Evolutionary conservation across 2,888 invertebrate genomes (phyloP).

Genomic region (Phrixothrix hirtus): DNA sequence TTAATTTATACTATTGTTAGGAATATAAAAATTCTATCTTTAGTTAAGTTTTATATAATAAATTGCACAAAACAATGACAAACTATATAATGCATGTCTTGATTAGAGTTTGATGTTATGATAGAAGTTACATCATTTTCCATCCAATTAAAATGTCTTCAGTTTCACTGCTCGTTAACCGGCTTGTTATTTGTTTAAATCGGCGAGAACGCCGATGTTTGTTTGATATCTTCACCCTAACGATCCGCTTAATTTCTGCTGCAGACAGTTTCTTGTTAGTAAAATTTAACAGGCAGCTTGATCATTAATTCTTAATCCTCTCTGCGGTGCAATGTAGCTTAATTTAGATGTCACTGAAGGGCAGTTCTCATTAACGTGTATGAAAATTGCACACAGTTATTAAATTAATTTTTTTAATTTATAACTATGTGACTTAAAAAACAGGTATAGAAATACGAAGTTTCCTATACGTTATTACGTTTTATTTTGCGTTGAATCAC

Average conservation of each 20-base stretch:
- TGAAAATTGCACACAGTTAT: no score
- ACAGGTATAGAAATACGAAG: background rate
- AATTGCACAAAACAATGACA: background rate
- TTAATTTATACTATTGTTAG: no score
- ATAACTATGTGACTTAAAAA: background rate
- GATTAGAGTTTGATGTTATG: conserved; percentile 22
- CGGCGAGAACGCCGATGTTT: conserved; percentile 25
- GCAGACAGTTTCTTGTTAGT: background rate
- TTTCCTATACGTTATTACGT: no score
- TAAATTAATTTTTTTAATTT: background rate
- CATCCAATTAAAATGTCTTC: conserved; percentile 28
- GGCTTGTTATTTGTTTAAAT: conserved; percentile 28
- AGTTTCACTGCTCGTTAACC: conserved; percentile 22
- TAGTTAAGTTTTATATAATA: no score
- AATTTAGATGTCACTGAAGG: no score
- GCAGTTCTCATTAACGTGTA: no score
- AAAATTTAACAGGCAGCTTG: background rate
- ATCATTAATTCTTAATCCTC: background rate
- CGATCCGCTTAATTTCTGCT: conserved; percentile 16
- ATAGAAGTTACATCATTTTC: conserved; percentile 22
- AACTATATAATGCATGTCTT: background rate
- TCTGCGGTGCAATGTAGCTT: background rate
- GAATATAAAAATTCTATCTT: no score
- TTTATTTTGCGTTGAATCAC: no score
- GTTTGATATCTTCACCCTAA: conserved; percentile 22